These are phyloP conservation scores for Tachina fera DNA, from an alignment of 2,888 invertebrate species.

Conservation along the genomic window DNA sequence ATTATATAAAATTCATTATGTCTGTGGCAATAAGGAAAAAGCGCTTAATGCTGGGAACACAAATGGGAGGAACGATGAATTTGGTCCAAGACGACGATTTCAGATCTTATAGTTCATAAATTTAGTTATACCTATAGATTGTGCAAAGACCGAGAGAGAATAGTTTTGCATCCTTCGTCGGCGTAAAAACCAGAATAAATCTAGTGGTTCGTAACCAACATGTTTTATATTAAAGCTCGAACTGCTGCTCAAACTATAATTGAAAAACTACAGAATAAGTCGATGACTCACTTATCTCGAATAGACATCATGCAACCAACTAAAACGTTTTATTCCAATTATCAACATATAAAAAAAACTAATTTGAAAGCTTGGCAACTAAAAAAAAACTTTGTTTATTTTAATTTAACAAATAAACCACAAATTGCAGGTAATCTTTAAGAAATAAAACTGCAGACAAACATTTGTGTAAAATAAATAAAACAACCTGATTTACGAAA, in stretches of 20 bases:
- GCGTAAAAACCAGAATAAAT: no score
- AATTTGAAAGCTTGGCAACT: conserved; percentile 63
- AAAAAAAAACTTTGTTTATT: conserved; percentile 56
- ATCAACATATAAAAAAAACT: conserved; percentile 57
- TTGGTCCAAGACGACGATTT: no score
- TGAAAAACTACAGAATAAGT: conserved; percentile 4
- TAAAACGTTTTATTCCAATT: conserved; percentile 47
- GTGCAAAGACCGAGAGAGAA: no score
- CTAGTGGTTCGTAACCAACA: no score
- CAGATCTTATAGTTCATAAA: no score
- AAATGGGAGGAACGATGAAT: no score
- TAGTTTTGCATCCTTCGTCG: no score
- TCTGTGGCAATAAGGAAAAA: no score
- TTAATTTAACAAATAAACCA: conserved; percentile 67
- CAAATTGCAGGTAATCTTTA: conserved; percentile 66
- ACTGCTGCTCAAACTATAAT: no score
- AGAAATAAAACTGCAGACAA: conserved; percentile 33
- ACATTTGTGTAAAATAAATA: conserved; percentile 55
- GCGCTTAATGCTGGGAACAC: no score
- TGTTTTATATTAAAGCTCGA: neutral
- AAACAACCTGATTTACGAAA: conserved; percentile 71
- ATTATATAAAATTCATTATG: neutral
- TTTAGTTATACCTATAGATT: no score
- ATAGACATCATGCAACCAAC: conserved; percentile 28
- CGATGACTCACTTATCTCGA: conserved; percentile 56